Evolutionary conservation across 2,888 invertebrate species (phyloP), one percentile per base, ranked within the genome.

Genomic region (Argynnis bischoffii): DNA sequence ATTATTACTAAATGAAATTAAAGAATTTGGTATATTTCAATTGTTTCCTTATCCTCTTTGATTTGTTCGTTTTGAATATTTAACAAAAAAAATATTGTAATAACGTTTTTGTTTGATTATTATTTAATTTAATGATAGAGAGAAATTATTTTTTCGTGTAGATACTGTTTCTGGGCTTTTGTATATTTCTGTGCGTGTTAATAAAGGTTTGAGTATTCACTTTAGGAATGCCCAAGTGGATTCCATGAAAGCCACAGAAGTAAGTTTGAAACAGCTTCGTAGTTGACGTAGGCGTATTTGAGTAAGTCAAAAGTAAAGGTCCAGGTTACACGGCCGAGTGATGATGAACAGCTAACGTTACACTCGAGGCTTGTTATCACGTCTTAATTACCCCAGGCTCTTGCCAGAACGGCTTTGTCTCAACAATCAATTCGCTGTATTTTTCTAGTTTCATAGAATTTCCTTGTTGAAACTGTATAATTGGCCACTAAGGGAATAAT

Each of bases 311-410:
- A 59, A 57, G 53, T 65, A 53, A 65, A 59, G 54, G 59, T 65
- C 57, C 59, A 59, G 57, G 65, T 59, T 54, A 65, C 59, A 47
- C 53, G 53, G 53, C 31, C 59, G 65, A 59, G 59, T 48, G 35
- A 55, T 50, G 55, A 60, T 48, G 56, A 63, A 65, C 47, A 61
- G 60, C 18, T 41, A 35, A 61, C 57, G 46, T 51, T 65, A 65
- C 55, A 55, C 72, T 61, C 48, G 63, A 55, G 65, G 55, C 67
- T 72, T 67, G 70, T 72, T 72, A 72, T 63, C 63, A 55, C 64
- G 57, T 65, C 59, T 67, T 71, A 72, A 72, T 72, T 71, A 71
- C 65, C 64, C 31, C 6, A 57, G 63, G 61, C 68, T 69, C 68
- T 69, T 53, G 66, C 55, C 61, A 64, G 61, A 35, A 54, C 41